Percentiles rank a stretch among this genome's conserved stretches.
These are phyloP conservation scores for Manduca sexta DNA, from an alignment of 1,140 invertebrate species.

Conservation along the genomic window DNA sequence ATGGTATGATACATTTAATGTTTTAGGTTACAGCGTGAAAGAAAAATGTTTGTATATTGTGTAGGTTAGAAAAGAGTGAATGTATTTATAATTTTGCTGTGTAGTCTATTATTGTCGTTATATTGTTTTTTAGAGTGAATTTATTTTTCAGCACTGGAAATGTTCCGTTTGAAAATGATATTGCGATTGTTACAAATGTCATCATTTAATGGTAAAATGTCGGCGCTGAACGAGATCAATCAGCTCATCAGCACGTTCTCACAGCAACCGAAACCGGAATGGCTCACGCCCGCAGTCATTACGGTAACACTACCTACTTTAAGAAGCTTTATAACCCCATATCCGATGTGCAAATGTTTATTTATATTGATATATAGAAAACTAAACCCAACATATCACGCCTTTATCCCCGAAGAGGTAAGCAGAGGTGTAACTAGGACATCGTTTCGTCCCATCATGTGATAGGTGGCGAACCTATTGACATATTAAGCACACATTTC, in stretches of 20 bases:
- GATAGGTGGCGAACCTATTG: too few species aligned
- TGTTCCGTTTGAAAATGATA: slow-evolving; percentile 97
- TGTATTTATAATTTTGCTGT: not conserved
- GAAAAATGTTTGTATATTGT: not conserved
- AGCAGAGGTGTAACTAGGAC: too few species aligned
- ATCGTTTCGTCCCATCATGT: too few species aligned
- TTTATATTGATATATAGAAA: not conserved
- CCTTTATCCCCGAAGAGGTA: too few species aligned
- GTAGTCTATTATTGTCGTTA: too few species aligned
- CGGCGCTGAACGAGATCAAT: slow-evolving; percentile 98
- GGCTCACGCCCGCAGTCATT: slow-evolving; percentile 94
- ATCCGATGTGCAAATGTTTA: not conserved
- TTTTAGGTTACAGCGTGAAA: not conserved
- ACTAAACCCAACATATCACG: too few species aligned
- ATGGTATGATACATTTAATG: not conserved
- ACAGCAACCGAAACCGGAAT: slow-evolving; percentile 95
- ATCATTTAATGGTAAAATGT: slow-evolving; percentile 99
- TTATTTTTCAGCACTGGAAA: slow-evolving; percentile 89
- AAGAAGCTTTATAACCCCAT: not conserved
- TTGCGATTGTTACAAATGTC: slow-evolving; percentile 96
- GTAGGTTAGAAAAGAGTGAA: not conserved
- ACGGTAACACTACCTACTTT: slow-evolving; percentile 78
- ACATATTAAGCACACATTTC: too few species aligned
- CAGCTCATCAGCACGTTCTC: slow-evolving; percentile 95
- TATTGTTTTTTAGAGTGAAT: too few species aligned